Percentiles rank a stretch among this genome's conserved stretches.
These are phyloP conservation scores for Diadema setosum DNA, from an alignment of 35 echinoderm and acorn worm species.

Conservation along the genomic window DNA sequence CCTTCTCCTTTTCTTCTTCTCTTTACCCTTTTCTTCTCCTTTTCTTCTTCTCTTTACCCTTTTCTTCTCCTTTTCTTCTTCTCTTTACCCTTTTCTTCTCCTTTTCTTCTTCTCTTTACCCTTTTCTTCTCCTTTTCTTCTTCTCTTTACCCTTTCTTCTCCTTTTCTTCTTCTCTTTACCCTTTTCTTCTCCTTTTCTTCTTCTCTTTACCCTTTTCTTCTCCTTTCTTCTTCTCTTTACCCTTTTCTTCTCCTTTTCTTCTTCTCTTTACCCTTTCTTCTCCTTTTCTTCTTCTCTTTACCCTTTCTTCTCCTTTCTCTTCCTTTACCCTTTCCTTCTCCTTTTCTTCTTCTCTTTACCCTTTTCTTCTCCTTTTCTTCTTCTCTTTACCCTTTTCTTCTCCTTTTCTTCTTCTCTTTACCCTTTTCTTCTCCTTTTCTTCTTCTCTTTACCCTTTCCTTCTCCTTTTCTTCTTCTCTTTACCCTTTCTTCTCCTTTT, in stretches of 20 bases:
- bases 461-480: no score
- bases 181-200: background rate
- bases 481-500: no score
- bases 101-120: no score
- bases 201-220: background rate
- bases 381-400: background rate
- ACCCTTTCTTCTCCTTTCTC: background rate
- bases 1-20: background rate
- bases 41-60: no score
- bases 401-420: no score
- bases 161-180: no score
- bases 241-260: background rate
- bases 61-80: background rate
- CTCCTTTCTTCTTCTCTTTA: no score
- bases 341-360: background rate
- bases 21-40: background rate
- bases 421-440: background rate
- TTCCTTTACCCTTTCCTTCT: background rate
- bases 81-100: background rate
- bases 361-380: background rate
- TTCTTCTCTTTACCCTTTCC: background rate
- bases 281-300: no score
- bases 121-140: background rate
- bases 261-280: background rate
- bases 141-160: background rate